A percentile compares a stretch with the other conserved stretches of the same genome.
Evolutionary conservation across 2,888 invertebrate species (phyloP).

Genomic region (Ariolimax columbianus): DNA sequence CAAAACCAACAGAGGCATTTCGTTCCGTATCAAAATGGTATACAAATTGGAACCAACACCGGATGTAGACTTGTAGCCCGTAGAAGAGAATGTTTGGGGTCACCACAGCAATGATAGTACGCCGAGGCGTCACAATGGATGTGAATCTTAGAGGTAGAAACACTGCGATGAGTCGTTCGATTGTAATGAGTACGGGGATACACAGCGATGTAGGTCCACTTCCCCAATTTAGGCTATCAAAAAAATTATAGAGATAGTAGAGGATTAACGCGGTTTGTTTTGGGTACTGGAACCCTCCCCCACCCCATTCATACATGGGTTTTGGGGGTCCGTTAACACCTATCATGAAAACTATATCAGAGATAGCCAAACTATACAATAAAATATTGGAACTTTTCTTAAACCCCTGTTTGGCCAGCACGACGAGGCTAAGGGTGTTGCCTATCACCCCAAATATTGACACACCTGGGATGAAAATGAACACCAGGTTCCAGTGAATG

Average conservation of each 20-base stretch:
- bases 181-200: conserved; percentile 35
- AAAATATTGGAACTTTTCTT: conserved; percentile 38
- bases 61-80: conserved; percentile 20
- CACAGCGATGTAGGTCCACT: conserved; percentile 32
- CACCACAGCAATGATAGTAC: conserved; percentile 26
- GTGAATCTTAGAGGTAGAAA: conserved; percentile 41
- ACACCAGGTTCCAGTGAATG: conserved; percentile 40
- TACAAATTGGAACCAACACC: conserved; percentile 40
- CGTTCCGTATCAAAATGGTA: conserved; percentile 5
- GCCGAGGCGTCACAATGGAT: conserved; percentile 15
- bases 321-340: conserved; percentile 33
- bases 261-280: neutral
- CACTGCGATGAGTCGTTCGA: conserved; percentile 42
- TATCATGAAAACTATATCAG: conserved; percentile 34
- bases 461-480: conserved; percentile 9
- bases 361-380: conserved; percentile 18
- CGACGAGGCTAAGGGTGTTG: conserved; percentile 23
- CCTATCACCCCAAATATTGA: conserved; percentile 29
- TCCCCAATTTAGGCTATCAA: conserved; percentile 41
- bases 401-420: conserved; percentile 28
- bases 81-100: neutral
- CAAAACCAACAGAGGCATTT: conserved; percentile 13
- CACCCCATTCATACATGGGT: conserved; percentile 38
- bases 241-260: conserved; percentile 43
- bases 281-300: conserved; percentile 31